Evolutionary conservation across 2,113 vertebrate species (phyloP).

Genomic region (Plectropomus leopardus): DNA sequence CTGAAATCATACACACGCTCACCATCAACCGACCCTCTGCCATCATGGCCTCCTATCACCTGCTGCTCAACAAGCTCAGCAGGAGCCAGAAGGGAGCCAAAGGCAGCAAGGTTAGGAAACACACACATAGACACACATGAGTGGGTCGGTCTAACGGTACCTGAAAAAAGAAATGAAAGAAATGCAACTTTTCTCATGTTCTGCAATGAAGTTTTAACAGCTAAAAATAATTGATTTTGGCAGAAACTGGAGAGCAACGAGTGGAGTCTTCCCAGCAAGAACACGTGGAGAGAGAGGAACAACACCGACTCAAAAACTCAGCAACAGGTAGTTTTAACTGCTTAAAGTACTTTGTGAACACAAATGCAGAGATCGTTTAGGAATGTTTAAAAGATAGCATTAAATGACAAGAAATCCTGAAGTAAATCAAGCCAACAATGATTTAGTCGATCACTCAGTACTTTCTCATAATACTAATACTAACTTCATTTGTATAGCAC

Average conservation of each 20-base stretch:
- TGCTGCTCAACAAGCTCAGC: conserved; percentile 87
- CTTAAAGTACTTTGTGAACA: background rate
- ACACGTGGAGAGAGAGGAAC: conserved; percentile 86
- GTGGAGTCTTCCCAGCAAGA: conserved; percentile 88
- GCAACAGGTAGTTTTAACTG: conserved; percentile 84
- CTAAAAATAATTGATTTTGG: conserved; percentile 35
- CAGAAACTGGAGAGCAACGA: conserved; percentile 85
- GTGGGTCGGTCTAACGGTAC: background rate
- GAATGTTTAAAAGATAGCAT: background rate
- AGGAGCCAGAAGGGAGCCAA: conserved; percentile 82
- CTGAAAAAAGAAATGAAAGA: too few relatives aligned
- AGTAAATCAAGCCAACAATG: background rate
- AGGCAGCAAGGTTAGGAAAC: conserved; percentile 75
- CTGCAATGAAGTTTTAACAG: background rate
- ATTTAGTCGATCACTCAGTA: background rate
- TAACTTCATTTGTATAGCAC: too few relatives aligned
- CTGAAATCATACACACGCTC: conserved; percentile 85
- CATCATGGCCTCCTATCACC: conserved; percentile 88
- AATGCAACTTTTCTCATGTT: background rate
- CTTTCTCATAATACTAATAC: too few relatives aligned
- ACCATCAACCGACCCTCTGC: conserved; percentile 87
- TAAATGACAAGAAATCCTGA: background rate
- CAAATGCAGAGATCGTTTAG: background rate
- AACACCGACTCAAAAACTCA: conserved; percentile 86
- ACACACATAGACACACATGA: background rate